Conservation (phyloP, 2,113 vertebrate genomes). For the Percina caprodes region DNA sequence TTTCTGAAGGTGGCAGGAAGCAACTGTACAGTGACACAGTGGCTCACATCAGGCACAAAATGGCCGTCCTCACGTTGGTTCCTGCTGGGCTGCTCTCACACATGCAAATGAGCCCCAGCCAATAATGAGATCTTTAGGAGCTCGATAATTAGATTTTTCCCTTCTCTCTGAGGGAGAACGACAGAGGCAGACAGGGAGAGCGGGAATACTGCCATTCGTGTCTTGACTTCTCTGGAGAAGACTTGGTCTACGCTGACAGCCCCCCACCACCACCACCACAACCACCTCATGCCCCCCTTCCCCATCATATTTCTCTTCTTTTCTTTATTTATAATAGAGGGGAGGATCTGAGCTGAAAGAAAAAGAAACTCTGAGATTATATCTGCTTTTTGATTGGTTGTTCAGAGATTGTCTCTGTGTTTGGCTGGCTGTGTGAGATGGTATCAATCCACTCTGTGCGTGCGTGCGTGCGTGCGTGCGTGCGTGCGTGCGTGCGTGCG, state of each 20-base stretch:
- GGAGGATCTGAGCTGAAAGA: conserved; percentile 66
- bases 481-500: conserved; percentile 4
- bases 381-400: conserved; percentile 79
- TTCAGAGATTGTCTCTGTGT: conserved; percentile 73
- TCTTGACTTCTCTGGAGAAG: conserved; percentile 71
- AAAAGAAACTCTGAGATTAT: conserved; percentile 78
- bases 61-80: conserved; percentile 77
- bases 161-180: conserved; percentile 71
- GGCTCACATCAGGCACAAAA: conserved; percentile 76
- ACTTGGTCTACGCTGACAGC: conserved; percentile 67
- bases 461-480: conserved; percentile 21
- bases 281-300: conserved; percentile 9
- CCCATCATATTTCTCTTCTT: conserved; percentile 74
- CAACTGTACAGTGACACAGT: conserved; percentile 52
- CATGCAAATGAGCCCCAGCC: conserved; percentile 80
- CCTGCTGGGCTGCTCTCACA: conserved; percentile 76
- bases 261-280: neutral
- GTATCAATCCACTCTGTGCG: conserved; percentile 64
- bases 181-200: conserved; percentile 65
- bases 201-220: conserved; percentile 71
- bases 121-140: conserved; percentile 84
- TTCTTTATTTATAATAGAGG: conserved; percentile 75
- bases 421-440: conserved; percentile 71
- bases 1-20: conserved; percentile 61
- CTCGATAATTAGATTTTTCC: conserved; percentile 83